phyloP scores from a whole-genome alignment of 2,113 vertebrate genomes.

The Garra rufa region DNA sequence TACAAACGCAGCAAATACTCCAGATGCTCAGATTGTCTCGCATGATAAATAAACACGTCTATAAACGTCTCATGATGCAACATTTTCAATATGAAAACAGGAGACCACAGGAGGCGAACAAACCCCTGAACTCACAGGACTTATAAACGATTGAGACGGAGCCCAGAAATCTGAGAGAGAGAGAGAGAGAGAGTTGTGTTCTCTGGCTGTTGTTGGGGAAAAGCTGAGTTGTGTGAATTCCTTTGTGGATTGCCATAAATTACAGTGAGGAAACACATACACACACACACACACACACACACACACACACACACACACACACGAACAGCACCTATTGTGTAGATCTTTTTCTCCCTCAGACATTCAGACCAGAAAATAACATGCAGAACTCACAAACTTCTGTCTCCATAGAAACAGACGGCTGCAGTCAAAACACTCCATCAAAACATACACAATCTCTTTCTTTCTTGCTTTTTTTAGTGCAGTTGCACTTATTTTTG shows the following conservation, averaged over 20 bases:
- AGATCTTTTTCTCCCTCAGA: not conserved
- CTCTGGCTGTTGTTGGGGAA: conserved; percentile 44
- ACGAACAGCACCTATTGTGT: not conserved
- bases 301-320: conserved; percentile 3
- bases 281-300: conserved; percentile 31
- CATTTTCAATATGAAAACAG: not conserved
- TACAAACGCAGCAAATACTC: not conserved
- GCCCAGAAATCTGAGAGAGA: conserved; percentile 14
- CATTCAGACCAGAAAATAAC: not conserved
- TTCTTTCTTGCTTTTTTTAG: not conserved
- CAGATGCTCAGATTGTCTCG: not conserved
- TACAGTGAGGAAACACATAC: conserved; percentile 36
- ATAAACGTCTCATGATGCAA: not conserved
- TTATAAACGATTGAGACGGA: conserved; percentile 23
- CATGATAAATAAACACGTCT: not conserved
- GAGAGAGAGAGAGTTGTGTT: conserved; percentile 23
- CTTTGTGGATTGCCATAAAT: conserved; percentile 73
- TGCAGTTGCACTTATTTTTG: not conserved
- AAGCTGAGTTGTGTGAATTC: conserved; percentile 68
- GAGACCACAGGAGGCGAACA: not conserved
- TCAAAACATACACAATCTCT: not conserved
- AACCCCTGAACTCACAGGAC: conserved; percentile 7
- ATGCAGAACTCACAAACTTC: not conserved
- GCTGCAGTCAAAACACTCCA: not conserved
- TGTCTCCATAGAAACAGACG: conserved; percentile 7